phyloP scores from a whole-genome alignment of 2,888 invertebrate species.

The Piscicola geometra region DNA sequence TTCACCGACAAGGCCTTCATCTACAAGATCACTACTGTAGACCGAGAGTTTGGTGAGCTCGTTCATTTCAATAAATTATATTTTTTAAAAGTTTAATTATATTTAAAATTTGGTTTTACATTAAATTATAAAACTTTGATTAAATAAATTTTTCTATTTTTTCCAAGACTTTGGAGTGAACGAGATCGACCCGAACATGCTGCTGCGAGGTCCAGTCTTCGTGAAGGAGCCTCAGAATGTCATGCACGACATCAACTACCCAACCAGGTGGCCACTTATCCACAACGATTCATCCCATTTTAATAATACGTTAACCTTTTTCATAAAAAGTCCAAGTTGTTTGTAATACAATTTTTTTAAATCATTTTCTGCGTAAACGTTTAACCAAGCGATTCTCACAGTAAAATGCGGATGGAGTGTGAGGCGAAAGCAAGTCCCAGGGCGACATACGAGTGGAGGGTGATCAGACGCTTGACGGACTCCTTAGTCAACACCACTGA shows the following conservation, averaged over 20 bases:
- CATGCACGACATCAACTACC: conserved; percentile 47
- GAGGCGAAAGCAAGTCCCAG: conserved; percentile 45
- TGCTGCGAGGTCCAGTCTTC: conserved; percentile 40
- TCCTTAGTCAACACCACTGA: conserved; percentile 26
- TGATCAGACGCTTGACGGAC: background rate
- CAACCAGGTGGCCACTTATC: too few species aligned
- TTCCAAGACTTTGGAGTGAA: conserved; percentile 41
- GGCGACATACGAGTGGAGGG: conserved; percentile 46
- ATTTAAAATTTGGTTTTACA: too few species aligned
- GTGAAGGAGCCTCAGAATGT: conserved; percentile 39
- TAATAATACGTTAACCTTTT: too few species aligned
- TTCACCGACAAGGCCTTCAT: conserved; percentile 47
- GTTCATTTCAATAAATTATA: too few species aligned
- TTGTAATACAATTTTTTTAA: background rate
- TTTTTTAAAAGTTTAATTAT: background rate
- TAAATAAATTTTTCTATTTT: too few species aligned
- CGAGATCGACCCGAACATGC: conserved; percentile 38
- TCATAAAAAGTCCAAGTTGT: background rate
- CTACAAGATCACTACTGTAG: conserved; percentile 45
- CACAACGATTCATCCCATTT: too few species aligned
- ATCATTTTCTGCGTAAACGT: background rate
- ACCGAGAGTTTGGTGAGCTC: conserved; percentile 47
- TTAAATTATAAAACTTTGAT: too few species aligned
- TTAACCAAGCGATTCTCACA: conserved; percentile 17
- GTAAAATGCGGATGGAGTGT: conserved; percentile 50